Evolutionary conservation across 2,888 invertebrate genomes (phyloP), one percentile per base, ranked within the genome.

Genomic region (Erebia ligea): DNA sequence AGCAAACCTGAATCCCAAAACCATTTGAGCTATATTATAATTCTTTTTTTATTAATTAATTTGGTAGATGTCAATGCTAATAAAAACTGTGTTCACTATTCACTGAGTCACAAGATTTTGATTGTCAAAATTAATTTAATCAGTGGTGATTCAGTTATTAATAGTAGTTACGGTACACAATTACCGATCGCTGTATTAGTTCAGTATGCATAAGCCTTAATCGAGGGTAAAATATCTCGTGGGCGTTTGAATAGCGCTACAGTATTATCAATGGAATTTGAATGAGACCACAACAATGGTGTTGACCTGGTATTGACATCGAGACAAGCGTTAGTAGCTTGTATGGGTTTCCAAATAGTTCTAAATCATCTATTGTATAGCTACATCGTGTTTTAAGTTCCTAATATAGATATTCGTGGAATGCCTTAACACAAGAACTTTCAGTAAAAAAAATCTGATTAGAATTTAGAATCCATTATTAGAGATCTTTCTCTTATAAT

Each of bases 241-340:
- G 76, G 78, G 79, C 75, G 77, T 77, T 65, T 75, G 70, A 76
- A 76, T 77, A 76, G 73, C 77, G 75, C 75, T 77, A 79, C 76
- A 70, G 68, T 63, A 72, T 78, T 77, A 78, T 78, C 77, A 78
- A 79, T 76, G 75, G 79, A 76, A 79, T 79, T 76, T 64, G 69
- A 74, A 76, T 76, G 76, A 75, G 76, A 69, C 69, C 65, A 69
- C 75, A 71, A 72, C 73, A 73, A 74, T 71, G 66, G 73, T 72
- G 67, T 58, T 69, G 73, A 72, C 70, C 71, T 70, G 67, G 62
- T 69, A 75, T 67, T 71, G 69, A 75, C 73, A 68, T 62, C 67
- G 64, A 64, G 52, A 66, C 68, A 71, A 58, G 73, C 67, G 67
- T 70, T 66, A 72, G 73, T 74, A 72, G 72, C 72, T 58, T 71